Conservation (phyloP, 2,797 vertebrate genomes). For the Chelmon rostratus region DNA sequence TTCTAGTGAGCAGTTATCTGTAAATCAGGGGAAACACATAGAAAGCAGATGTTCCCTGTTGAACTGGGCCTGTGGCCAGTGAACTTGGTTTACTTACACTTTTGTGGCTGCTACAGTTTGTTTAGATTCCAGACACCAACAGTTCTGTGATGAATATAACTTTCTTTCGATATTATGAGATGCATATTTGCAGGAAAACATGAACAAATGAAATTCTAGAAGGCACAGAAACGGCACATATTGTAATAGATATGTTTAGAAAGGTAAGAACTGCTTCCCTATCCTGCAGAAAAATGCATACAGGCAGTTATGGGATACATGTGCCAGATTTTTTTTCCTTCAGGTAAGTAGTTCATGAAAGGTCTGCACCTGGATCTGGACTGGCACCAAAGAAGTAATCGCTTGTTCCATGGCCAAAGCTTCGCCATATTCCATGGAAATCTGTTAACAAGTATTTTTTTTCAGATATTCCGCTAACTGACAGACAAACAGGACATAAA, state of each 20-base stretch:
- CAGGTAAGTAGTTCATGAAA: slow-evolving; percentile 9
- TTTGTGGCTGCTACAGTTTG: slow-evolving; percentile 30
- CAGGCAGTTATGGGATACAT: background rate
- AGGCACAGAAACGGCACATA: background rate
- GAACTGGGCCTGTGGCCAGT: slow-evolving; percentile 39
- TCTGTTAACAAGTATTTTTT: background rate
- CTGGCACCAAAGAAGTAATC: background rate
- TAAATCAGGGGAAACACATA: slow-evolving; percentile 51
- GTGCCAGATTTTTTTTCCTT: slow-evolving; percentile 15
- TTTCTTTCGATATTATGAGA: slow-evolving; percentile 1
- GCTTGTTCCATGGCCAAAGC: background rate
- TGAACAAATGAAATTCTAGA: background rate
- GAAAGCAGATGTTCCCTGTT: slow-evolving; percentile 68
- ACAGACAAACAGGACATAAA: slow-evolving; percentile 29
- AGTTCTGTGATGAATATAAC: slow-evolving; percentile 19
- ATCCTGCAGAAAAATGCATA: slow-evolving; percentile 12
- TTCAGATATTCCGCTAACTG: slow-evolving; percentile 6
- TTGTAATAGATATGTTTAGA: background rate
- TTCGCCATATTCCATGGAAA: slow-evolving; percentile 9
- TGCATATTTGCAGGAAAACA: background rate
- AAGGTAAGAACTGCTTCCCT: background rate
- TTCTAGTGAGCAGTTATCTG: slow-evolving; percentile 44
- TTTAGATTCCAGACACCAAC: slow-evolving; percentile 52
- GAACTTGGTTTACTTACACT: slow-evolving; percentile 48
- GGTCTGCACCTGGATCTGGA: slow-evolving; percentile 32